phyloP scores from a whole-genome alignment of 2,113 vertebrate genomes.

The Callaeas wilsoni region DNA sequence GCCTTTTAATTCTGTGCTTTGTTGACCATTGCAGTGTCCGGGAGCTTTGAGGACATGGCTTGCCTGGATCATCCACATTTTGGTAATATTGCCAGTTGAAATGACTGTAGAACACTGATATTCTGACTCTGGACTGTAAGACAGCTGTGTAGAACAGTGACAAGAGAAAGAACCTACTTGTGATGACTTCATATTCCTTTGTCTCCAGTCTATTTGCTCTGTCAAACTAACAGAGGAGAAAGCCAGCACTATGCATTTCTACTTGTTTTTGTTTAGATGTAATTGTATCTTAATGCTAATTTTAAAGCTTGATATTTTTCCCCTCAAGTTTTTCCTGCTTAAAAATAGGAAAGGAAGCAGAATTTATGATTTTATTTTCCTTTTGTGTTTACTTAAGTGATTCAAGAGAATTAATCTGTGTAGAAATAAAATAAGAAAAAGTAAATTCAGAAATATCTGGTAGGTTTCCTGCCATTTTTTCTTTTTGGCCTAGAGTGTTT shows the following conservation, averaged over 20 bases:
- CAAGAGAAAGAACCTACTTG: not conserved
- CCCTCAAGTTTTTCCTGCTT: not conserved
- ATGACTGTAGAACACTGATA: not conserved
- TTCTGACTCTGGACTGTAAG: not conserved
- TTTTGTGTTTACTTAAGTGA: not conserved
- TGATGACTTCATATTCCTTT: not conserved
- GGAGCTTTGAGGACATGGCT: not conserved
- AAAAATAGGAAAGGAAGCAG: not conserved
- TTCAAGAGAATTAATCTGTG: not conserved
- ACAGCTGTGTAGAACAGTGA: not conserved
- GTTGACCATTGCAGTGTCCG: not conserved
- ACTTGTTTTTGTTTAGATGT: not conserved
- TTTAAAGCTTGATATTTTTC: not conserved
- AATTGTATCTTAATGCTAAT: not conserved
- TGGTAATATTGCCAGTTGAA: not conserved
- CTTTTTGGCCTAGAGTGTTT: not conserved
- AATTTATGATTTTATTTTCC: not conserved
- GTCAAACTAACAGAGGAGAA: not conserved
- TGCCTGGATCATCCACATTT: not conserved
- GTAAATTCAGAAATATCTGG: not conserved
- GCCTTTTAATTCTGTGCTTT: not conserved
- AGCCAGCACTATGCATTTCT: not conserved
- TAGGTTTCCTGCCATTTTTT: not conserved
- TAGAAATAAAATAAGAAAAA: not conserved
- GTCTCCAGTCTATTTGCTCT: slow-evolving; percentile 7